Base-by-base conservation (phyloP, 1,140 invertebrate species). In the Kradibia gibbosae region DNA sequence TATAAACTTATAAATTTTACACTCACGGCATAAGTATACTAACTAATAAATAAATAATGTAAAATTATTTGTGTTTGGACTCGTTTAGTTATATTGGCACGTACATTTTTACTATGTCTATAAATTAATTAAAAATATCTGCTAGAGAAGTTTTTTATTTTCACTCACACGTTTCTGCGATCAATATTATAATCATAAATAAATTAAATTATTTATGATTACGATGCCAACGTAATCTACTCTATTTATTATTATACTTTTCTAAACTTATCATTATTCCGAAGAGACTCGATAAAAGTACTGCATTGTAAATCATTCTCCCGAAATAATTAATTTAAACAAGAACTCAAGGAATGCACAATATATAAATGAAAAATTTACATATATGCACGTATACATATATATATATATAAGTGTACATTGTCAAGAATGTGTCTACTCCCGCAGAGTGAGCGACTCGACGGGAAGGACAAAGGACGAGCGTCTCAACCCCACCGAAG, bases 261-360 rank as follows among this genome's bases (percentile, higher is more conserved):
- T 31, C 62, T 67, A 11, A 8, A 17, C 15, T 45, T 70, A 45
- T 25, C 36, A 10, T 25, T 20, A 45, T 48, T n/a, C 20, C 15
- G 11, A 48, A 39, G 25, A 17, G 3, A 1, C 42, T 72, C 45
- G 42, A 50, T 50, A 42, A 1, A 25, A 17, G 28, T 8, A 34
- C 70, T 11, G 20, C 42, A 55, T 55, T 55, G 50, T 55, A 36
- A 55, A 74, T 55, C 45, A 79, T 82, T 81, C 78, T 53, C 83
- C 53, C 62, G 84, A 82, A 85, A 67, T 84, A 81, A 82, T 79
- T 86, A 85, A 84, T 85, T 84, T 83, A 84, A 82, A 80, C 83
- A 80, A 67, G 42, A 84, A 65, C 77, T 65, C 67, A 71, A 36
- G 42, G 22, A 60, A 72, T 60, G 5, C 28, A 73, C 81, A 31